Evolutionary conservation across 2,888 invertebrate genomes (phyloP).

Genomic region (Ophonus ardosiacus): DNA sequence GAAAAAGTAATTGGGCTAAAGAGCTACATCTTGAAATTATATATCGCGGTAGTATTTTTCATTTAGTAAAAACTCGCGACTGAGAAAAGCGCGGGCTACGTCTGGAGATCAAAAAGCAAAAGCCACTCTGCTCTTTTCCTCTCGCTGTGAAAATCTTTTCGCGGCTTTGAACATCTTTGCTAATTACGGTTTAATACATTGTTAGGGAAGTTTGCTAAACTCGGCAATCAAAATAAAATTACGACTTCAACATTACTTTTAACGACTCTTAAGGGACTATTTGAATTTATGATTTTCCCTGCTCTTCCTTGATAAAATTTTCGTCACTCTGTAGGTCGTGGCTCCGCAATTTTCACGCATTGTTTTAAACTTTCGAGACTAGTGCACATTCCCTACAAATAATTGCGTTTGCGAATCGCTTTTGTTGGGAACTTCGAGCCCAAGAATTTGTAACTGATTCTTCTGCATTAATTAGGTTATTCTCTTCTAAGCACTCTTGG

Average conservation of each 20-base stretch:
- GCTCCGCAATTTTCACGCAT: constrained; percentile 39
- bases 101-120: constrained; percentile 17
- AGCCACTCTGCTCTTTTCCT: background rate
- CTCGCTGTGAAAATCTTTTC: constrained; percentile 48
- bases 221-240: constrained; percentile 63
- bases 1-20: constrained; percentile 31
- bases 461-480: constrained; percentile 38
- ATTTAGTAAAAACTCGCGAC: background rate
- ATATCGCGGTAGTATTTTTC: constrained; percentile 32
- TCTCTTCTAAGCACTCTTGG: background rate
- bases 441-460: constrained; percentile 42
- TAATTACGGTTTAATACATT: constrained; percentile 64
- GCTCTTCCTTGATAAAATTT: constrained; percentile 56
- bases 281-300: constrained; percentile 63
- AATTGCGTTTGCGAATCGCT: constrained; percentile 47
- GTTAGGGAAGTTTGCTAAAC: constrained; percentile 61
- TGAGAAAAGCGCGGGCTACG: background rate
- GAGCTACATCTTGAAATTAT: constrained; percentile 1
- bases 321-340: constrained; percentile 59
- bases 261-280: constrained; percentile 63
- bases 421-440: constrained; percentile 20
- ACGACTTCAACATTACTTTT: constrained; percentile 64
- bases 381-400: constrained; percentile 41
- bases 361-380: constrained; percentile 39
- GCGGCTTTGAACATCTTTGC: constrained; percentile 56